Percentiles rank a stretch among this genome's conserved stretches.
These are phyloP conservation scores for Drosophila littoralis DNA, from an alignment of 1,140 invertebrate species.

Conservation along the genomic window DNA sequence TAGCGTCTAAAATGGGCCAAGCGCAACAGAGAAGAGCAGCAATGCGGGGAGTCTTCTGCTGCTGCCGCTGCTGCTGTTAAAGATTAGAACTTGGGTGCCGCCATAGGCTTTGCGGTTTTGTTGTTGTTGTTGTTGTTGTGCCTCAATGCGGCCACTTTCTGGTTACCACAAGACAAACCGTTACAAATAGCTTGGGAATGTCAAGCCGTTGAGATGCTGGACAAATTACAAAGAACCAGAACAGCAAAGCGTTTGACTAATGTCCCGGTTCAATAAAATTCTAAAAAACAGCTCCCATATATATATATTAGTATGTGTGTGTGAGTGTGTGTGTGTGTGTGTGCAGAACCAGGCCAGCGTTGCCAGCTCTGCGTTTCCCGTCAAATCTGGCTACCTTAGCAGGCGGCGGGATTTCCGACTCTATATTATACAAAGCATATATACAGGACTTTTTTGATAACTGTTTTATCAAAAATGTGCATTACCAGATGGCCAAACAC, in stretches of 20 bases:
- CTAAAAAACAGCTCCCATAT: constrained; percentile 22
- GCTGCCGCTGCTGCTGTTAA: not conserved
- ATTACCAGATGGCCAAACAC: no score
- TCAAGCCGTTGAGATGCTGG: constrained; percentile 28
- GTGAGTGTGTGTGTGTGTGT: constrained; percentile 3
- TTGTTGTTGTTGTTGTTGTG: no score
- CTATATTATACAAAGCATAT: no score
- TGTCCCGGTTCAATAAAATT: constrained; percentile 57
- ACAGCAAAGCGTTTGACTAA: constrained; percentile 40
- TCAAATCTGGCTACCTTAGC: constrained; percentile 23
- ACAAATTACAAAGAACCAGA: constrained; percentile 54
- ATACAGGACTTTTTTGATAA: no score
- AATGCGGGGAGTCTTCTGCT: not conserved
- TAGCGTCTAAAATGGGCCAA: constrained; percentile 37
- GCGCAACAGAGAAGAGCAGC: constrained; percentile 10
- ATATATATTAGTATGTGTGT: not conserved
- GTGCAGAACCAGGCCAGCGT: not conserved
- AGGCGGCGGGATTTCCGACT: not conserved
- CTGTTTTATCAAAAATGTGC: no score
- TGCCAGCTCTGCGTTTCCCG: not conserved
- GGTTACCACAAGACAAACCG: constrained; percentile 63
- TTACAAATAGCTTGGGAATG: constrained; percentile 66
- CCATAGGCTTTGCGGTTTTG: constrained; percentile 19
- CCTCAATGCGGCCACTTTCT: constrained; percentile 11
- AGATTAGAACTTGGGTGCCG: constrained; percentile 19